Conservation (phyloP, 2,113 vertebrate species). For the Pelusios castaneus region DNA sequence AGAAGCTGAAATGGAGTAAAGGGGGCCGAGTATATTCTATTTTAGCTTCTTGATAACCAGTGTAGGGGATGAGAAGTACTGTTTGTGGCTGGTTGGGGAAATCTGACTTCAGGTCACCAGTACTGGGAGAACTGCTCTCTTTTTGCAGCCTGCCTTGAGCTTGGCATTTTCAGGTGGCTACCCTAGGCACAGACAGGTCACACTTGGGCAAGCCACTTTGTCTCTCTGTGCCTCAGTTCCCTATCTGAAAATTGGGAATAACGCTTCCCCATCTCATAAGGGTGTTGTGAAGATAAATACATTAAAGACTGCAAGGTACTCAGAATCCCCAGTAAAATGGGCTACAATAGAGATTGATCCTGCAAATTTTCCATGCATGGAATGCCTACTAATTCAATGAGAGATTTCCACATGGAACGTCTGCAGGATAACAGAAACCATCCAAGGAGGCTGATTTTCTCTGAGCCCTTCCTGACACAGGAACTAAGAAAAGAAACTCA, state of each 20-base stretch:
- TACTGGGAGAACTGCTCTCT: no score
- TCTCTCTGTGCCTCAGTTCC: not conserved
- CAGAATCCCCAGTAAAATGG: not conserved
- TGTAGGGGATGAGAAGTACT: no score
- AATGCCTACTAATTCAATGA: not conserved
- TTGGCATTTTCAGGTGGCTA: no score
- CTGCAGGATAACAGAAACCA: not conserved
- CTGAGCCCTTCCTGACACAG: not conserved
- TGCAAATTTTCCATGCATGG: rapidly evolving
- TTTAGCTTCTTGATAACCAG: no score
- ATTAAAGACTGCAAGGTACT: not conserved
- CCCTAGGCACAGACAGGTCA: no score
- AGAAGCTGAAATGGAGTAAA: no score
- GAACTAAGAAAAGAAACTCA: not conserved
- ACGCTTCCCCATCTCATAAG: not conserved
- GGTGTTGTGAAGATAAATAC: not conserved
- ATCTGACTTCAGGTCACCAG: no score
- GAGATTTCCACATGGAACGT: not conserved
- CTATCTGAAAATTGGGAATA: not conserved
- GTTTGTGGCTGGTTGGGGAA: no score
- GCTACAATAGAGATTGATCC: not conserved
- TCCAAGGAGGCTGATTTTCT: not conserved
- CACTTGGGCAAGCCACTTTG: not conserved
- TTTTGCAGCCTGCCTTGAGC: no score
- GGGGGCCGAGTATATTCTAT: no score